Evolutionary conservation across 1,140 invertebrate genomes (phyloP).

Genomic region (Charaxes varanes): DNA sequence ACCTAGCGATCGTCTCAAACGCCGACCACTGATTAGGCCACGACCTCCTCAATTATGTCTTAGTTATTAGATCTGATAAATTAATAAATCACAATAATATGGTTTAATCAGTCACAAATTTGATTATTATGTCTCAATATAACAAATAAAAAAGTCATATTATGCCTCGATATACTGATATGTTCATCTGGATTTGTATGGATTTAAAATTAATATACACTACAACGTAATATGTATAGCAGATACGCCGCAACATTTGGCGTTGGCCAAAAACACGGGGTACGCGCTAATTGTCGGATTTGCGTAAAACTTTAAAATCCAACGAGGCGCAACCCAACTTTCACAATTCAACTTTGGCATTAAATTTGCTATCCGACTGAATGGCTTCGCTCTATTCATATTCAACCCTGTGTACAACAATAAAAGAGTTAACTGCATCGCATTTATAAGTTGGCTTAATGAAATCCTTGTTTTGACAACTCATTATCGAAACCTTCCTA

Average conservation of each 20-base stretch:
- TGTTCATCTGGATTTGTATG: too few relatives aligned
- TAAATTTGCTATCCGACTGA: slow-evolving; percentile 33
- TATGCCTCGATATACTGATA: too few relatives aligned
- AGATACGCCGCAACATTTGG: neutral
- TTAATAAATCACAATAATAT: too few relatives aligned
- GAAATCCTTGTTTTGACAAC: slow-evolving; percentile 64
- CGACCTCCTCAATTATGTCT: too few relatives aligned
- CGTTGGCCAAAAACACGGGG: slow-evolving; percentile 21
- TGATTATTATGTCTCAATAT: too few relatives aligned
- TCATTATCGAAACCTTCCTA: slow-evolving; percentile 61
- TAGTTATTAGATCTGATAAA: too few relatives aligned
- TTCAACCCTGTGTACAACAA: slow-evolving; percentile 22
- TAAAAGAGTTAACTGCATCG: slow-evolving; percentile 6
- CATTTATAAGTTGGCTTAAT: slow-evolving; percentile 14
- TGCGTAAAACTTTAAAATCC: slow-evolving; percentile 57
- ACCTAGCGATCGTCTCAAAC: too few relatives aligned
- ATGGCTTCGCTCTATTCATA: slow-evolving; percentile 12
- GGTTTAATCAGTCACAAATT: too few relatives aligned
- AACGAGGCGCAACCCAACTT: slow-evolving; percentile 47
- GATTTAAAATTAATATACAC: too few relatives aligned
- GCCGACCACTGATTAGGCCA: too few relatives aligned
- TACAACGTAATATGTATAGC: too few relatives aligned
- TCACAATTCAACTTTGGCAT: slow-evolving; percentile 64
- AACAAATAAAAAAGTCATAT: too few relatives aligned
- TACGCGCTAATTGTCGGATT: slow-evolving; percentile 52